phyloP scores from a whole-genome alignment of 2,113 vertebrate species.

The Electrona antarctica region DNA sequence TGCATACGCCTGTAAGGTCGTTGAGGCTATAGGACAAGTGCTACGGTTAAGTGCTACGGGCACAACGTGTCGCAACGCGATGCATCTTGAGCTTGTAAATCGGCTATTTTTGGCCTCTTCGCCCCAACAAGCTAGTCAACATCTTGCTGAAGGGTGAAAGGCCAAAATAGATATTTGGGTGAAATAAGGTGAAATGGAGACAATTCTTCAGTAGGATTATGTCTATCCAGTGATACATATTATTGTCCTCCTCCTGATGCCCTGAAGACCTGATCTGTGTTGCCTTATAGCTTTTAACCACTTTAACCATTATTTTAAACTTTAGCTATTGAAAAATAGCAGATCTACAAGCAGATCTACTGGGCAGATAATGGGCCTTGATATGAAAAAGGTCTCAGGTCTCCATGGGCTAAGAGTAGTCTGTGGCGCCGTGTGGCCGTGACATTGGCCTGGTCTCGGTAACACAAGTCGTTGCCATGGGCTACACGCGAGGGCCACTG shows the following conservation, averaged over 20 bases:
- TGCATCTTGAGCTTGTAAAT: too few species aligned
- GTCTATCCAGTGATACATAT: not conserved
- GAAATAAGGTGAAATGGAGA: not conserved
- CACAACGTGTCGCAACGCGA: too few species aligned
- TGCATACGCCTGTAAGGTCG: too few species aligned
- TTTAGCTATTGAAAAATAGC: too few species aligned
- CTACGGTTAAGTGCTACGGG: too few species aligned
- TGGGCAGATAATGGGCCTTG: too few species aligned
- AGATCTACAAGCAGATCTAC: too few species aligned
- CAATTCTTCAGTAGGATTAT: not conserved
- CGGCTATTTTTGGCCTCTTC: too few species aligned
- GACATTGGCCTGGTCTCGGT: not conserved
- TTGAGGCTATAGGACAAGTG: too few species aligned
- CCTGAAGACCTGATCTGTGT: not conserved
- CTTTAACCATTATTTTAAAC: too few species aligned
- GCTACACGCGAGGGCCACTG: not conserved
- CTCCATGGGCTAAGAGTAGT: not conserved
- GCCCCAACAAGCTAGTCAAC: not conserved
- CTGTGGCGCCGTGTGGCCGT: not conserved
- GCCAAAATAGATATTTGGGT: not conserved
- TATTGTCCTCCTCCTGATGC: not conserved
- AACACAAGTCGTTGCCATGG: constrained; percentile 1
- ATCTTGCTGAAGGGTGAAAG: not conserved
- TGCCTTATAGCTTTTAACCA: too few species aligned
- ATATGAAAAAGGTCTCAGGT: too few species aligned